Percentiles rank a stretch among this genome's conserved stretches.
phyloP scores from a whole-genome alignment of 2,113 vertebrate genomes.

The Chloropsis cyanopogon region DNA sequence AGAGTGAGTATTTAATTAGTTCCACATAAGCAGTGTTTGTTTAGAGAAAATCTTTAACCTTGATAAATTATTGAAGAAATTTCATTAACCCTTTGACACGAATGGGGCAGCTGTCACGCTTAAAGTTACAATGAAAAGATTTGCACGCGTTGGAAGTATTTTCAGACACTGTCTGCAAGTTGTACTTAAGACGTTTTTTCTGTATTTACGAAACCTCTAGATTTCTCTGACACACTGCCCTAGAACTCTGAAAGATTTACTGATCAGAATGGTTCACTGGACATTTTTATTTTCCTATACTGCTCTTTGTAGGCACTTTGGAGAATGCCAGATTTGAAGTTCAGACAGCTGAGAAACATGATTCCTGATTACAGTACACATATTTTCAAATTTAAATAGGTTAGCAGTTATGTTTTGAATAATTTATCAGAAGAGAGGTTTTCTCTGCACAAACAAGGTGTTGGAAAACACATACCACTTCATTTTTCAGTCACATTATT shows the following conservation, averaged over 20 bases:
- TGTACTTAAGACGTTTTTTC: neutral
- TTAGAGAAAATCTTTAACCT: neutral
- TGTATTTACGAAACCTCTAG: neutral
- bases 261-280: neutral
- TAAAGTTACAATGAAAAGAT: neutral
- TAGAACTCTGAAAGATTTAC: neutral
- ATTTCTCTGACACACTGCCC: neutral
- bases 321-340: neutral
- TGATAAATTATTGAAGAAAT: neutral
- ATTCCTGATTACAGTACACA: neutral
- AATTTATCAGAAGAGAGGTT: slow-evolving; percentile 22
- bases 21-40: neutral
- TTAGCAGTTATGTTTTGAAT: slow-evolving; percentile 36
- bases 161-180: neutral
- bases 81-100: neutral
- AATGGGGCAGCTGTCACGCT: neutral
- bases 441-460: neutral
- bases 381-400: slow-evolving; percentile 14
- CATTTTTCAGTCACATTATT: neutral
- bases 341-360: neutral
- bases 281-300: neutral
- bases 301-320: neutral
- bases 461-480: neutral
- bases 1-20: neutral
- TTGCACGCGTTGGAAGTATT: neutral